These are phyloP conservation scores for Troglohyphantes excavatus DNA, from an alignment of 2,888 invertebrate species.

Conservation along the genomic window DNA sequence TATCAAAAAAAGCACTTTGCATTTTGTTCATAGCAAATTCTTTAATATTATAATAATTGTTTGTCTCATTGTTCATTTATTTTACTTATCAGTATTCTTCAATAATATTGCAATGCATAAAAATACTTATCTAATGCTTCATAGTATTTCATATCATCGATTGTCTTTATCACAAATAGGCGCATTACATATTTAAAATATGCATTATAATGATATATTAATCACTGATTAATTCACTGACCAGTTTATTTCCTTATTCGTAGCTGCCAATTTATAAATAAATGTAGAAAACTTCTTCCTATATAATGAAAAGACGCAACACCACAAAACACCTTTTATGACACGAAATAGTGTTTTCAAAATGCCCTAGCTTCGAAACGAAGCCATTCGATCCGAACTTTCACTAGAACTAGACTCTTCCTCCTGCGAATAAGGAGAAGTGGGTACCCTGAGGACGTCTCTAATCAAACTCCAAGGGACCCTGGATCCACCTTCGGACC, in stretches of 20 bases:
- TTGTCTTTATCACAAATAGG: too few relatives aligned
- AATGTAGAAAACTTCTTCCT: conserved; percentile 8
- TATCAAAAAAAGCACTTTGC: too few relatives aligned
- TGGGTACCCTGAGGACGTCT: conserved; percentile 71
- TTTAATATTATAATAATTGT: too few relatives aligned
- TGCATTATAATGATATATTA: neutral
- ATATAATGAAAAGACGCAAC: conserved; percentile 11
- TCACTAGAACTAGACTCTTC: conserved; percentile 79
- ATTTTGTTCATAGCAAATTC: too few relatives aligned
- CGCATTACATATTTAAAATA: too few relatives aligned
- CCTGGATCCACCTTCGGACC: conserved; percentile 14
- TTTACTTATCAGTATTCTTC: too few relatives aligned
- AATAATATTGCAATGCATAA: too few relatives aligned
- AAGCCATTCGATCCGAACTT: conserved; percentile 73
- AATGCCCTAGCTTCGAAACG: conserved; percentile 49
- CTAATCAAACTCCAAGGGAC: conserved; percentile 67
- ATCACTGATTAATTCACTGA: neutral
- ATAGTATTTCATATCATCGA: too few relatives aligned
- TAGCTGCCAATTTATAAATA: conserved; percentile 38
- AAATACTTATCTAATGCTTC: too few relatives aligned
- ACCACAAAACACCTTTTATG: conserved; percentile 33
- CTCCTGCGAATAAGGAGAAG: conserved; percentile 74
- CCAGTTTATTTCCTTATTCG: neutral
- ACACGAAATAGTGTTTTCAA: neutral
- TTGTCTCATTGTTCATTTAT: too few relatives aligned